Evolutionary conservation across 1,140 invertebrate genomes (phyloP).

Genomic region (Brachionus asplanchnoidis): DNA sequence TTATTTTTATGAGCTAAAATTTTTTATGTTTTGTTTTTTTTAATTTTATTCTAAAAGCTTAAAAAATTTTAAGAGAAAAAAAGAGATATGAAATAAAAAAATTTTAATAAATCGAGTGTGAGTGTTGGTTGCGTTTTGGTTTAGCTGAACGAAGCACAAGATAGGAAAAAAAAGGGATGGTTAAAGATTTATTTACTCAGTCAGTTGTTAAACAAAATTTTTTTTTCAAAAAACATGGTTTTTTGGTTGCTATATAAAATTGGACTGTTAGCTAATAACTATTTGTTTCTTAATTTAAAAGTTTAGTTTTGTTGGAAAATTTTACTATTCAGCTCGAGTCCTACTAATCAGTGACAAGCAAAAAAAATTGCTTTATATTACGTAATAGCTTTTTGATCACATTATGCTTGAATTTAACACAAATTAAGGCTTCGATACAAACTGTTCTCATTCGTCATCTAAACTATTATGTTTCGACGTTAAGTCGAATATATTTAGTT

Average conservation of each 20-base stretch:
- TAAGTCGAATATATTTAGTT: neutral
- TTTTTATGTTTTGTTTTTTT: too few species aligned
- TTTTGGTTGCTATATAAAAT: neutral
- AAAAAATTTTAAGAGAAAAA: too few species aligned
- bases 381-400: constrained; percentile 23
- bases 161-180: too few species aligned
- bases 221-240: neutral
- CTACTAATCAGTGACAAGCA: neutral
- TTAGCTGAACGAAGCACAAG: too few species aligned
- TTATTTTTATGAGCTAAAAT: too few species aligned
- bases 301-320: too few species aligned
- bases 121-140: too few species aligned
- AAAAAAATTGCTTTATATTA: neutral
- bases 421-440: neutral
- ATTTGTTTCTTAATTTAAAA: neutral
- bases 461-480: neutral
- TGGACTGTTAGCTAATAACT: neutral
- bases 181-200: too few species aligned
- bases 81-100: too few species aligned
- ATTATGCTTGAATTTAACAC: neutral
- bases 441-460: constrained; percentile 1
- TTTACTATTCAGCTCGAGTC: neutral
- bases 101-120: too few species aligned
- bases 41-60: too few species aligned
- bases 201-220: neutral